phyloP scores from a whole-genome alignment of 1,140 invertebrate genomes.

The Aphelinus certus region DNA sequence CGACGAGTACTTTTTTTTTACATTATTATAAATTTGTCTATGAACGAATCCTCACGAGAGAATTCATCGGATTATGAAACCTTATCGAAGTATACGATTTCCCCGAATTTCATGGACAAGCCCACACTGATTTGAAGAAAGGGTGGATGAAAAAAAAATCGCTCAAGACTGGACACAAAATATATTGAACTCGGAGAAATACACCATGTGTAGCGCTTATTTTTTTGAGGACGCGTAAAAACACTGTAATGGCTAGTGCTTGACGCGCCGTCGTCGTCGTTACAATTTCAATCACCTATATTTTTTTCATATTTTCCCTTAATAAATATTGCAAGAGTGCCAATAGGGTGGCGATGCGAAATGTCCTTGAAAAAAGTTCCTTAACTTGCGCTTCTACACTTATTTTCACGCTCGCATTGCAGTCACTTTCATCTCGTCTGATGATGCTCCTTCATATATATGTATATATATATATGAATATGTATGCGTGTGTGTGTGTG shows the following conservation, averaged over 20 bases:
- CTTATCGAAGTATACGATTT: too few species aligned
- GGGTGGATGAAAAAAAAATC: slow-evolving; percentile 15
- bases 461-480: too few species aligned
- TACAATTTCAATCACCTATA: slow-evolving; percentile 26
- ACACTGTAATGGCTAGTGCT: too few species aligned
- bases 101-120: too few species aligned
- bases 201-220: slow-evolving; percentile 54
- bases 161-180: slow-evolving; percentile 61
- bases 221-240: slow-evolving; percentile 29
- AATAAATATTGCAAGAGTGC: slow-evolving; percentile 22
- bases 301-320: slow-evolving; percentile 20
- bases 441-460: neutral
- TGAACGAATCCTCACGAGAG: too few species aligned
- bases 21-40: too few species aligned
- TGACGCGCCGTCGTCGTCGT: slow-evolving; percentile 36
- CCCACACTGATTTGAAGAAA: neutral
- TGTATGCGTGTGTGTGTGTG: too few species aligned
- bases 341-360: neutral
- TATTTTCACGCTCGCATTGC: neutral
- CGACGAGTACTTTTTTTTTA: too few species aligned
- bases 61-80: too few species aligned
- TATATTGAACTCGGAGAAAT: slow-evolving; percentile 63
- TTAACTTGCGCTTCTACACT: neutral
- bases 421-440: slow-evolving; percentile 30
- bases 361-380: neutral